A percentile compares a stretch with the other conserved stretches of the same genome.
These are phyloP conservation scores for Parauchenoglanis ngamensis DNA, from an alignment of 2,797 vertebrate species.

Conservation along the genomic window DNA sequence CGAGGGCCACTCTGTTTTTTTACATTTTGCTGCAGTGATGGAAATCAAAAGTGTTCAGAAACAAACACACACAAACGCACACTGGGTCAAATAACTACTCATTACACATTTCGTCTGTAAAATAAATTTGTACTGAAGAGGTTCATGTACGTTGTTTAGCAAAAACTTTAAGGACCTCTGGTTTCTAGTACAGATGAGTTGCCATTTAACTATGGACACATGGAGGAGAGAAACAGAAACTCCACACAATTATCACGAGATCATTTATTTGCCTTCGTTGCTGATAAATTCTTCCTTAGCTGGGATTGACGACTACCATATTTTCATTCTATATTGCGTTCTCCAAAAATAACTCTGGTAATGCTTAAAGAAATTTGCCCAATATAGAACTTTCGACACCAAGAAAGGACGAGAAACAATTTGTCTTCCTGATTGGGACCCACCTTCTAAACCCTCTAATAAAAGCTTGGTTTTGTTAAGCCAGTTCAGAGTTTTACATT, in stretches of 20 bases:
- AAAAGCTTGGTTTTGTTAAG: not conserved
- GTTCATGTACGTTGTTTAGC: no score
- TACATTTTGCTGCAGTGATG: not conserved
- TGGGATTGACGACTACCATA: not conserved
- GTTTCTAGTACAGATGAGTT: not conserved
- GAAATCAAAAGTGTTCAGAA: not conserved
- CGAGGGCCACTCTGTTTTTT: not conserved
- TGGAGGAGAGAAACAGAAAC: not conserved
- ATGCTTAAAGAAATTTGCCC: not conserved
- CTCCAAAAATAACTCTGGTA: not conserved
- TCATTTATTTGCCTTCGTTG: not conserved
- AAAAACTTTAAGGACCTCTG: not conserved
- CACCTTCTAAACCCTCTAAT: not conserved
- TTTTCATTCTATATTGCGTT: not conserved
- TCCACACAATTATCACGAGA: not conserved
- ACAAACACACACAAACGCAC: not conserved
- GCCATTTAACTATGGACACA: not conserved
- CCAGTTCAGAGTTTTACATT: not conserved
- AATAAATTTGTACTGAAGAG: not conserved
- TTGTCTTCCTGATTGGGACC: not conserved
- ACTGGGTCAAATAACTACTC: not conserved
- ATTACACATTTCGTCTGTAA: not conserved
- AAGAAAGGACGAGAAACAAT: not conserved
- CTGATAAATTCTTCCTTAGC: not conserved
- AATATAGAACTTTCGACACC: not conserved